Evolutionary conservation across 2,797 vertebrate species (phyloP).

Genomic region (Xiphophorus birchmanni): DNA sequence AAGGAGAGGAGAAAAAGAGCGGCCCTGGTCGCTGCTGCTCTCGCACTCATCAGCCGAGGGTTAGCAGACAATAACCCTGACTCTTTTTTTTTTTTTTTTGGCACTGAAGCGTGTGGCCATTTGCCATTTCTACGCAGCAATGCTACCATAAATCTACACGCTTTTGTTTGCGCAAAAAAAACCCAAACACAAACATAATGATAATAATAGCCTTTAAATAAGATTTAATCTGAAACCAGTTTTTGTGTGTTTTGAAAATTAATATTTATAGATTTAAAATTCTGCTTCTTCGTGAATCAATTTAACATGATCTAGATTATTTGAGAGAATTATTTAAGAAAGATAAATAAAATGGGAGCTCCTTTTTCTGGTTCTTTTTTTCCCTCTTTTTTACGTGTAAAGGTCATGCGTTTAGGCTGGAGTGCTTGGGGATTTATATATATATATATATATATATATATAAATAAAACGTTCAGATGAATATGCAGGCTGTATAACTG

Average conservation of each 20-base stretch:
- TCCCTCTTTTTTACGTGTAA: neutral
- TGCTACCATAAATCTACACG: neutral
- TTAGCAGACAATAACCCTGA: slow-evolving; percentile 34
- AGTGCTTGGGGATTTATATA: neutral
- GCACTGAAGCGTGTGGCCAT: slow-evolving; percentile 5
- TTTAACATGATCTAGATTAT: neutral
- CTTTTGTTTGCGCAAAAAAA: neutral
- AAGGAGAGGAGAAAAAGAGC: slow-evolving; percentile 7
- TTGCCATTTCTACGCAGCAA: slow-evolving; percentile 40
- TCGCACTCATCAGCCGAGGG: slow-evolving; percentile 38
- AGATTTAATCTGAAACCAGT: neutral
- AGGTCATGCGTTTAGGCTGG: neutral
- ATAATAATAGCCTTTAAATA: neutral
- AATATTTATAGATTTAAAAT: neutral
- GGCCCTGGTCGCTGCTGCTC: slow-evolving; percentile 37
- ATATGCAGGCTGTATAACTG: slow-evolving; percentile 39
- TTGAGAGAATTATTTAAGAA: no score
- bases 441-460: no score
- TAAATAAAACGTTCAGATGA: slow-evolving; percentile 25
- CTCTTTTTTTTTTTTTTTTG: neutral
- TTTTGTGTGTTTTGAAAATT: neutral
- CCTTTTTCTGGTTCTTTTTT: neutral
- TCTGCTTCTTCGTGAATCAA: no score
- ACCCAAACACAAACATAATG: no score
- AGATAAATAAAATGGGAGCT: neutral